Evolutionary conservation across 2,888 invertebrate species (phyloP), one percentile per base, ranked within the genome.

Genomic region (Apodemia zela): DNA sequence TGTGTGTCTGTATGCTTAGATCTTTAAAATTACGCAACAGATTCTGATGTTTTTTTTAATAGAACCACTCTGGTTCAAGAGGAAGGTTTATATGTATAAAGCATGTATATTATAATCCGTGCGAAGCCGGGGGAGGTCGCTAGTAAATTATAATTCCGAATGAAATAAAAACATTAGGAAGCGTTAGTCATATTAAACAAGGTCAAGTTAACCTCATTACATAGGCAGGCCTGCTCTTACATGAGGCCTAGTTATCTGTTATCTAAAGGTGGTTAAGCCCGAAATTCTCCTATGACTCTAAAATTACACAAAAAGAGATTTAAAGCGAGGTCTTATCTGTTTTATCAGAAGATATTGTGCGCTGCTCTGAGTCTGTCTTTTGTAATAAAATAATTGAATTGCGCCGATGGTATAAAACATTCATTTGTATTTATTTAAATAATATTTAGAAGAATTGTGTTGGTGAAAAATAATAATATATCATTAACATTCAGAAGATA

Each of bases 251-350:
- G 81, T 89, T 91, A 91, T 90, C 90, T 87, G 81, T 89, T 90
- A 91, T 91, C 90, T 87, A 79, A 84, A 87, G 84, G 84, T 85
- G 81, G 74, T 87, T 89, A 90, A 89, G 89, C 90, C 87, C 81
- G 74, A 90, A 89, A 89, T 85, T 87, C 87, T 81, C 82, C 75
- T 74, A 80, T 81, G 85, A 83, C 82, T 87, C 80, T 80, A 73
- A 87, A 89, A 90, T 89, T 90, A 89, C 84, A 80, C 75, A 76
- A 85, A 78, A 80, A 79, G 76, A 83, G 87, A 89, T 87, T 89
- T 89, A 80, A 82, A 79, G 77, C 82, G 80, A 72, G 67, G 69
- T 74, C 75, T 89, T 90, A 90, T 90, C 89, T 85, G 21, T 74
- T 80, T 88, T 89, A 89, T 90, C 90, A 87, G 80, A 84, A 78